Base-by-base conservation (phyloP, 2,888 invertebrate genomes). In the Shargacucullia verbasci region DNA sequence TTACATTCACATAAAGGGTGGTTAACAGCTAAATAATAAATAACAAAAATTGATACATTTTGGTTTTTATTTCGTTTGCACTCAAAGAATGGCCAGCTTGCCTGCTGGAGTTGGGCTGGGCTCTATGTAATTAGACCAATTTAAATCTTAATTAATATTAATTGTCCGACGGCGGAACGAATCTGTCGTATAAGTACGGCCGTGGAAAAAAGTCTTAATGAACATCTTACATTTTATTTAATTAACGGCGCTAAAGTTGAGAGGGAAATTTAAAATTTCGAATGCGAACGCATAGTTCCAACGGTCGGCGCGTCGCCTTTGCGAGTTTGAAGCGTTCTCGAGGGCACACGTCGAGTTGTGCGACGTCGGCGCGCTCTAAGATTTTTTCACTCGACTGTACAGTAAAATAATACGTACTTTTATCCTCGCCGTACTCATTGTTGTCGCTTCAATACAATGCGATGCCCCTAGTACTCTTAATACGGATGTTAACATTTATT, bases 61-160 rank as follows among this genome's bases (percentile, higher is more conserved):
- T 78, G 60, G 79, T 77, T 76, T 75, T 81, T 79, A 82, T 85
- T 85, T 78, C 79, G 76, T 83, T 79, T 76, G 75, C 77, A 72
- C 77, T 78, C 80, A 82, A 82, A 86, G 87, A 84, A 86, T 85
- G 83, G 83, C 86, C 82, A 76, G 85, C 83, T 83, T 76, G 86
- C 78, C 81, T 78, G 83, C 76, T 83, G 83, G 84, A 89, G 90
- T 88, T 87, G 88, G 88, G 82, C 86, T 88, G 84, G 85, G 87
- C 86, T 91, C 92, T 89, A 91, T 90, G 88, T 92, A 94, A 93
- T 94, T 92, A 94, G 91, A 92, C 92, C 93, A 93, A 94, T 94
- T 94, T 92, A 94, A 93, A 92, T 94, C 92, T 90, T 93, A 94
- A 94, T 93, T 94, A 92, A 92, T 94, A 94, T 92, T 93, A 94